A percentile compares a stretch with the other conserved stretches of the same genome.
Conservation (phyloP, 2,888 invertebrate species). For the Himalopsyche kuldschensis region DNA sequence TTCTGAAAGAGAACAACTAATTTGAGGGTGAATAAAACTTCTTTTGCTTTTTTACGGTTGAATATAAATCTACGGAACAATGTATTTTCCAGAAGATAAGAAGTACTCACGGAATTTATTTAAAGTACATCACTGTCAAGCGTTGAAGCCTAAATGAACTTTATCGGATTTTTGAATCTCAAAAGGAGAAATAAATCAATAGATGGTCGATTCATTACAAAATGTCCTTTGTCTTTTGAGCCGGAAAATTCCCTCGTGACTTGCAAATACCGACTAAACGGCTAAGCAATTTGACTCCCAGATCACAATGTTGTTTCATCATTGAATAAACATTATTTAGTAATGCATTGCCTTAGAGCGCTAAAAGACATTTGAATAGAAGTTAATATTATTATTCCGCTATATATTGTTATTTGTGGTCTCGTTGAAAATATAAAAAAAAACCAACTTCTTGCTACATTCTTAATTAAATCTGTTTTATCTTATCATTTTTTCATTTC, state of each 20-base stretch:
- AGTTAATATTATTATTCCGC: not conserved
- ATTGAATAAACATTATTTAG: not conserved
- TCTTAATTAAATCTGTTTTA: no score
- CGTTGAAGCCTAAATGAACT: not conserved
- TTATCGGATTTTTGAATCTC: not conserved
- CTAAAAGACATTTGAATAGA: not conserved
- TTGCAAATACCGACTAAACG: not conserved
- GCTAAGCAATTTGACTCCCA: not conserved
- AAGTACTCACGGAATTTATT: not conserved
- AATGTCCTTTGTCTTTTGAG: slow-evolving; percentile 1
- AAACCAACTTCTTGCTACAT: no score
- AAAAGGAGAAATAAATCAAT: not conserved
- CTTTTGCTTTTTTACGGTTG: no score
- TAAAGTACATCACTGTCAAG: not conserved
- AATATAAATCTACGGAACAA: no score
- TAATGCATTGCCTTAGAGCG: not conserved
- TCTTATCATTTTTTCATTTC: no score
- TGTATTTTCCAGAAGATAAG: not conserved
- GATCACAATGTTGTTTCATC: not conserved
- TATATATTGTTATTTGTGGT: not conserved
- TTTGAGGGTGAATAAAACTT: no score
- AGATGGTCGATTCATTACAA: not conserved
- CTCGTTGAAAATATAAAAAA: no score
- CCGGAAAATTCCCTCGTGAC: not conserved
- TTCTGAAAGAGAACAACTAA: no score